Evolutionary conservation across 1,140 invertebrate genomes (phyloP).

Genomic region (Aleiodes sp.): DNA sequence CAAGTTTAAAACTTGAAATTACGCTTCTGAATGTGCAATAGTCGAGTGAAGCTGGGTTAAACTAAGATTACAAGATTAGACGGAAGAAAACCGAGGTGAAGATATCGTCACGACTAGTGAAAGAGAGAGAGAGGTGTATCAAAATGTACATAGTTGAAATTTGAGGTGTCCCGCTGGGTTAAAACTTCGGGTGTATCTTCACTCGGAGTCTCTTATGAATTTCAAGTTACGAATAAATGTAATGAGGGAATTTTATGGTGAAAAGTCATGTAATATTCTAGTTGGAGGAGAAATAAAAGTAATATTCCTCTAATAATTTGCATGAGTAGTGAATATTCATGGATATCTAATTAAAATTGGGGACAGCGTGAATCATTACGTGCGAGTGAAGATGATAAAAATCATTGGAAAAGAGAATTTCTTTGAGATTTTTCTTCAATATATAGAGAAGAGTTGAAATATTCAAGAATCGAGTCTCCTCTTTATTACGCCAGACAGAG

Average conservation of each 20-base stretch:
- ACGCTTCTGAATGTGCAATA: neutral
- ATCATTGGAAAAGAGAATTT: no score
- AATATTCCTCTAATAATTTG: no score
- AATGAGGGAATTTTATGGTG: constrained; percentile 11
- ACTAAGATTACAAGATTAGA: constrained; percentile 5
- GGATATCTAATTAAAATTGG: no score
- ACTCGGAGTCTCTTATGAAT: neutral
- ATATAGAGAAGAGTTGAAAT: no score
- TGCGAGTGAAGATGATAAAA: no score
- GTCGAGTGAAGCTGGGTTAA: constrained; percentile 13
- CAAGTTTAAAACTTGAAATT: constrained; percentile 7
- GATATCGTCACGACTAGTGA: neutral
- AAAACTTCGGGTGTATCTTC: neutral
- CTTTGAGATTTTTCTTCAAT: no score
- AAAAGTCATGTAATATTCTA: neutral
- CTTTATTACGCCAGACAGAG: no score
- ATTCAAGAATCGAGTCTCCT: no score
- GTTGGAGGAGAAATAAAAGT: neutral
- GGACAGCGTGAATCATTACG: no score
- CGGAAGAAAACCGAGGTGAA: neutral
- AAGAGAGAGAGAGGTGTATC: neutral
- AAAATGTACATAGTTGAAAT: constrained; percentile 12
- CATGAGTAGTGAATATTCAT: no score
- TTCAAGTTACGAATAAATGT: neutral
- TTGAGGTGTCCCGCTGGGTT: constrained; percentile 7